Conservation (phyloP, 2,113 vertebrate species). For the Microcebus tavaratra region DNA sequence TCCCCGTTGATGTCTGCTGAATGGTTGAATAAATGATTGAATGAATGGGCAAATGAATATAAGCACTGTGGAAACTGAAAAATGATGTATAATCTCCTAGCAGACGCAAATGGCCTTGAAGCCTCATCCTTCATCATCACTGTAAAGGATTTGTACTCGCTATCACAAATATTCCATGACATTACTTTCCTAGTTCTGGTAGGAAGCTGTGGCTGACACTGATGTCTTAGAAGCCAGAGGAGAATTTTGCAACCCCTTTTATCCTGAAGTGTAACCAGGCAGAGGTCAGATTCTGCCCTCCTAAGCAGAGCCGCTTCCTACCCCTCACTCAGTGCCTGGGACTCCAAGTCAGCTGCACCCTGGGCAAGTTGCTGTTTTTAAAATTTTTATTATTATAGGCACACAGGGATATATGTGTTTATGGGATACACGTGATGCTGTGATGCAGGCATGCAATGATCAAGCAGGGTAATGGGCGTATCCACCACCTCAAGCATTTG, state of each 20-base stretch:
- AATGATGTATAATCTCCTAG: background rate
- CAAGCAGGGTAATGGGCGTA: too few species aligned
- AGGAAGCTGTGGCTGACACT: background rate
- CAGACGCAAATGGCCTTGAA: background rate
- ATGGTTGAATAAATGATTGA: background rate
- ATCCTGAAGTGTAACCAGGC: background rate
- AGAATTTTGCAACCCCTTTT: background rate
- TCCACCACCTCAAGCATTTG: too few species aligned
- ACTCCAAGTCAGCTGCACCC: background rate
- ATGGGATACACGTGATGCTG: too few species aligned
- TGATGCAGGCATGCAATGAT: too few species aligned
- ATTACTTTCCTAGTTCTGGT: background rate
- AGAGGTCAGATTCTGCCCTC: background rate
- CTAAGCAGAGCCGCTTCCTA: background rate
- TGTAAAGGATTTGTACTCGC: background rate
- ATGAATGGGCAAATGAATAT: background rate
- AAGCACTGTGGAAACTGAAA: background rate
- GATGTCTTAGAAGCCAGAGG: slow-evolving; percentile 13
- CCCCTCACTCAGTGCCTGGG: background rate
- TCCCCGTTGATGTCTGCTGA: background rate
- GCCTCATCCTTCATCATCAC: background rate
- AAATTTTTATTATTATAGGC: too few species aligned
- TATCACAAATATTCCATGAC: background rate
- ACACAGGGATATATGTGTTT: too few species aligned
- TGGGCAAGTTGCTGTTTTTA: too few species aligned